Percentiles rank a stretch among this genome's conserved stretches.
Conservation (phyloP, 1,140 invertebrate genomes). For the Achroia grisella region DNA sequence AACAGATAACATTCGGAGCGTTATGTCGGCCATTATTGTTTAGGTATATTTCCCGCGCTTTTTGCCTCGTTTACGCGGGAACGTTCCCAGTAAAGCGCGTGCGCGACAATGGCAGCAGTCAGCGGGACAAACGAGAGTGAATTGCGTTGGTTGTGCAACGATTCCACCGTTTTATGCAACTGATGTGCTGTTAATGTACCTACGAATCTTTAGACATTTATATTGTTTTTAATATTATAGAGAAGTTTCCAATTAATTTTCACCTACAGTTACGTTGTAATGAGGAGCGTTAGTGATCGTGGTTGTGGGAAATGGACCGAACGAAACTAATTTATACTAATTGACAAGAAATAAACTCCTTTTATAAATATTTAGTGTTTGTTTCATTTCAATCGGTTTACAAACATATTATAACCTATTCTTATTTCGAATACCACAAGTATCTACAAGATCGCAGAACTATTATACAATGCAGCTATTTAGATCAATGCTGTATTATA, state of each 20-base stretch:
- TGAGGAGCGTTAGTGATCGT: no score
- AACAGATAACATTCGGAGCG: conserved; percentile 62
- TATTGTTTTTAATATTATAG: conserved; percentile 11
- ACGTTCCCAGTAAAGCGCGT: conserved; percentile 67
- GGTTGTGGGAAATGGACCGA: no score
- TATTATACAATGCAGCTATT: no score
- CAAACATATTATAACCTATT: no score
- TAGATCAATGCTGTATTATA: no score
- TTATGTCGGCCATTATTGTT: conserved; percentile 66
- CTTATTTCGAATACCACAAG: no score
- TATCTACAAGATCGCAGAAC: no score
- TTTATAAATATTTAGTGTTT: no score
- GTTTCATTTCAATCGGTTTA: no score
- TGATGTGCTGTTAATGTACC: conserved; percentile 61
- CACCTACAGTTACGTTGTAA: no score
- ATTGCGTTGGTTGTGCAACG: conserved; percentile 58
- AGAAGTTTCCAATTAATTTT: conserved; percentile 31
- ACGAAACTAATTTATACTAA: no score
- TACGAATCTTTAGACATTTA: conserved; percentile 35
- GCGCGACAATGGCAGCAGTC: conserved; percentile 52
- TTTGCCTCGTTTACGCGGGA: conserved; percentile 67
- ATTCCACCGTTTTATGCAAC: conserved; percentile 47
- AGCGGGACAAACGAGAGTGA: conserved; percentile 53
- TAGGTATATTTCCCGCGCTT: conserved; percentile 63
- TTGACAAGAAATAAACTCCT: no score